Evolutionary conservation across 1,140 invertebrate genomes (phyloP).

Genomic region (Euglossa dilemma): DNA sequence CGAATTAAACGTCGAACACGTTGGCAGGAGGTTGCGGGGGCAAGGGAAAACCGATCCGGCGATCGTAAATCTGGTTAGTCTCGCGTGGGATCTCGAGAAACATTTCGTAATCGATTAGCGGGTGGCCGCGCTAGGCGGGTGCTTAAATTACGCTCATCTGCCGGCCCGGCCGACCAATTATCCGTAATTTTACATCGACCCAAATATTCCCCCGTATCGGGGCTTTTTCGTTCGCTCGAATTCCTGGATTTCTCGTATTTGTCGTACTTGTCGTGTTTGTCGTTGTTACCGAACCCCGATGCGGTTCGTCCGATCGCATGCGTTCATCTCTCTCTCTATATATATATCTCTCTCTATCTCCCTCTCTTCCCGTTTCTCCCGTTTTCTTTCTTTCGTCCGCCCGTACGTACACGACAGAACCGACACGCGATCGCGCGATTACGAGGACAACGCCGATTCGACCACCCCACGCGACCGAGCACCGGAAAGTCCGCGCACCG

Average conservation of each 20-base stretch:
- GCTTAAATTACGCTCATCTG: constrained; percentile 75
- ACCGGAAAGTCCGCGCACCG: background rate
- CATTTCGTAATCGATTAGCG: constrained; percentile 73
- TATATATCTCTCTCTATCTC: no score
- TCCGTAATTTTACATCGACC: constrained; percentile 73
- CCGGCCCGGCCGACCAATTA: constrained; percentile 43
- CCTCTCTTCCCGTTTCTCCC: background rate
- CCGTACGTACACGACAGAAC: no score
- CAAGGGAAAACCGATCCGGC: background rate
- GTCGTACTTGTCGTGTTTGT: no score
- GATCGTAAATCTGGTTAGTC: constrained; percentile 56
- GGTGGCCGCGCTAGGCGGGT: constrained; percentile 59
- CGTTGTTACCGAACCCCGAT: no score
- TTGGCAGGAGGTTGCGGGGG: no score
- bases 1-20: background rate
- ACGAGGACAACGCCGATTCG: background rate
- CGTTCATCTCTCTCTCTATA: background rate
- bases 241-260: constrained; percentile 1
- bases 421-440: constrained; percentile 10
- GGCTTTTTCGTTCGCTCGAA: background rate
- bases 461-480: no score
- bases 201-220: constrained; percentile 59
- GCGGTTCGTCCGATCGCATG: background rate
- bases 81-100: constrained; percentile 36
- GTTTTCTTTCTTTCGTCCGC: no score